Conservation (phyloP, 2,797 vertebrate species). For the Petrocephalus sullivani region DNA sequence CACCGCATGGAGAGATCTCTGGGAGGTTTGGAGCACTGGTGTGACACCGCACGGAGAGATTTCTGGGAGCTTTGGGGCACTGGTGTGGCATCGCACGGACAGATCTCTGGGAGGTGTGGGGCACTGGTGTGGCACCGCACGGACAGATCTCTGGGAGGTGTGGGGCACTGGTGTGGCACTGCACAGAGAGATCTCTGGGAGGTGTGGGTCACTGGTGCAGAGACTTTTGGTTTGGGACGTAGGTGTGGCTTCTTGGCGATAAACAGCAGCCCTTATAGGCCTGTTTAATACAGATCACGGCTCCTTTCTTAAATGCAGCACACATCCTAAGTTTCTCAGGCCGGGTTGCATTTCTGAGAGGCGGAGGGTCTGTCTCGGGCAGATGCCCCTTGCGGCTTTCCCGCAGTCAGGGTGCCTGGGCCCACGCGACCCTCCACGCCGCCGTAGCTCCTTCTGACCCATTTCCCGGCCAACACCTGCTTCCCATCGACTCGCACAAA, state of each 20-base stretch:
- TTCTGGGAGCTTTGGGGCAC: neutral
- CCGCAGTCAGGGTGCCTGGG: neutral
- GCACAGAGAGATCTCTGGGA: too few relatives aligned
- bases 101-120: too few relatives aligned
- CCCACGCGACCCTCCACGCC: neutral
- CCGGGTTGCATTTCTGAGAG: neutral
- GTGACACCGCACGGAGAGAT: neutral
- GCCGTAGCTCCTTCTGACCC: neutral
- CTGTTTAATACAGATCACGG: neutral
- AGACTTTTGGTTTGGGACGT: too few relatives aligned
- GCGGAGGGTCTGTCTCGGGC: neutral
- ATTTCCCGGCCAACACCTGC: neutral
- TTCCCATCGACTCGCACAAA: constrained; percentile 4
- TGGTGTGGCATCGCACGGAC: too few relatives aligned
- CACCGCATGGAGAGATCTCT: too few relatives aligned
- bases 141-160: too few relatives aligned
- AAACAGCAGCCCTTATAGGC: neutral
- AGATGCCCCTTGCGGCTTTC: neutral
- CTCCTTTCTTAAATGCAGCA: neutral
- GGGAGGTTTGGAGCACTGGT: too few relatives aligned
- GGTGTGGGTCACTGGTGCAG: too few relatives aligned
- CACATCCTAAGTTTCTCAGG: neutral
- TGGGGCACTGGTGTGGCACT: neutral
- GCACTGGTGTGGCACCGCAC: too few relatives aligned
- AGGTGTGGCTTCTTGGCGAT: neutral